These are phyloP conservation scores for Sanderia malayensis DNA, from an alignment of 30 jellyfish, hydroid and myxozoan species.

Conservation along the genomic window DNA sequence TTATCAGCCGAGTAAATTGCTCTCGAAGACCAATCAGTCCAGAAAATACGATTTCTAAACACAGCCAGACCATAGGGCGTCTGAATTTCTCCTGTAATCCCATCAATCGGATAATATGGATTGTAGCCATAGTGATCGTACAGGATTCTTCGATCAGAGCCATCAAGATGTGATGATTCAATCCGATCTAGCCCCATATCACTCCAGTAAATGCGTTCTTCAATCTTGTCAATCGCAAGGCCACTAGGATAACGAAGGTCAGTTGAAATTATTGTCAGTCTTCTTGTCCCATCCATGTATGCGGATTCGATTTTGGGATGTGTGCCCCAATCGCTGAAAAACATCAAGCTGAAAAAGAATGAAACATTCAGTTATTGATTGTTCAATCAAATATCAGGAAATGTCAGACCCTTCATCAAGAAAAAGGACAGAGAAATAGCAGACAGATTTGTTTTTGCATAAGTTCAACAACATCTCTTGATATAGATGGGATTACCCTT, in stretches of 20 bases:
- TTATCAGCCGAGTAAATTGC: constrained; percentile 60
- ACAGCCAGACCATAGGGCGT: constrained; percentile 77
- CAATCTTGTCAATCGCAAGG: constrained; percentile 71
- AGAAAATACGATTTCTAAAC: constrained; percentile 59
- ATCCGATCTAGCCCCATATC: constrained; percentile 62
- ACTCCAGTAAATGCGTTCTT: constrained; percentile 66
- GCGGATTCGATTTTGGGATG: constrained; percentile 86
- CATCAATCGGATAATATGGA: constrained; percentile 29
- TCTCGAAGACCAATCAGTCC: constrained; percentile 93
- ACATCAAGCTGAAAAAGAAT: constrained; percentile 48
- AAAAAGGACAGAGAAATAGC: too few relatives aligned
- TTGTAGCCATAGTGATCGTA: constrained; percentile 39
- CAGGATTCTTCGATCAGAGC: constrained; percentile 45
- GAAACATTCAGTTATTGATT: too few relatives aligned
- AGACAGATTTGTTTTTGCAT: too few relatives aligned
- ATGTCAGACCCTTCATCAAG: too few relatives aligned
- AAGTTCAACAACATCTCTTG: too few relatives aligned
- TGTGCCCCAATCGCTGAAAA: constrained; percentile 86
- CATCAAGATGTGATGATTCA: constrained; percentile 50
- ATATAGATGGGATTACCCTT: too few relatives aligned
- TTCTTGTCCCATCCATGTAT: constrained; percentile 80
- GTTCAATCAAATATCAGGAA: too few relatives aligned
- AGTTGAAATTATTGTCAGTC: constrained; percentile 41
- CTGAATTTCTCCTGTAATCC: constrained; percentile 57
- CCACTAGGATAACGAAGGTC: constrained; percentile 78